Conservation (phyloP, 2,797 vertebrate species). For the Lindbergichthys nudifrons region DNA sequence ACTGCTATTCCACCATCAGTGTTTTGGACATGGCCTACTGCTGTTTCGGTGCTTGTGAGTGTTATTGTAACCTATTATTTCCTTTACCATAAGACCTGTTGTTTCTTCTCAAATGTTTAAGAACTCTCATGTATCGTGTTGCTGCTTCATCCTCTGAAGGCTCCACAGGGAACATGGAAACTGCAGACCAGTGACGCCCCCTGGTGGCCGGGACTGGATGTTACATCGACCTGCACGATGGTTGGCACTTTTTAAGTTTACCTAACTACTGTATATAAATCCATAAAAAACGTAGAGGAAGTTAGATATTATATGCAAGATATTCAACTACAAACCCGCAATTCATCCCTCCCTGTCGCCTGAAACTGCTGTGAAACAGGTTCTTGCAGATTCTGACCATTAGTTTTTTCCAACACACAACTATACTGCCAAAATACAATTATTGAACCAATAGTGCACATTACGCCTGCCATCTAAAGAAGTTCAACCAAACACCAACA, state of each 20-base stretch:
- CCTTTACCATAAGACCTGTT: neutral
- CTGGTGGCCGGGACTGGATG: constrained; percentile 42
- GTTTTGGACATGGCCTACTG: constrained; percentile 17
- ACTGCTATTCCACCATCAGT: neutral
- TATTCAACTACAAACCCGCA: neutral
- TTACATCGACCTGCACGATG: neutral
- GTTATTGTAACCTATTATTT: constrained; percentile 14
- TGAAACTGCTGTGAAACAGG: neutral
- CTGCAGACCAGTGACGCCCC: constrained; percentile 43
- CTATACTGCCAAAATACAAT: too few species aligned
- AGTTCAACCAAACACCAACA: neutral
- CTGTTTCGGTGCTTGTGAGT: constrained; percentile 23
- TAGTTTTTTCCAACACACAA: too few species aligned
- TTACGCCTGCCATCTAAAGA: neutral
- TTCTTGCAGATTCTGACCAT: too few species aligned
- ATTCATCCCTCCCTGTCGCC: too few species aligned
- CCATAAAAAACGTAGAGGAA: neutral
- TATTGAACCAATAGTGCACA: neutral
- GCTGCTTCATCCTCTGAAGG: constrained; percentile 15
- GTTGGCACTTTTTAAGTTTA: neutral
- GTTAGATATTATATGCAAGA: neutral
- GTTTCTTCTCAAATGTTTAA: constrained; percentile 14
- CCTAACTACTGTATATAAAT: neutral
- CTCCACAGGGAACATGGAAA: constrained; percentile 3
- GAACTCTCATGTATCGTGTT: neutral